A percentile compares a stretch with the other conserved stretches of the same genome.
Evolutionary conservation across 2,888 invertebrate genomes (phyloP).

Genomic region (Stenchaetothrips biformis): DNA sequence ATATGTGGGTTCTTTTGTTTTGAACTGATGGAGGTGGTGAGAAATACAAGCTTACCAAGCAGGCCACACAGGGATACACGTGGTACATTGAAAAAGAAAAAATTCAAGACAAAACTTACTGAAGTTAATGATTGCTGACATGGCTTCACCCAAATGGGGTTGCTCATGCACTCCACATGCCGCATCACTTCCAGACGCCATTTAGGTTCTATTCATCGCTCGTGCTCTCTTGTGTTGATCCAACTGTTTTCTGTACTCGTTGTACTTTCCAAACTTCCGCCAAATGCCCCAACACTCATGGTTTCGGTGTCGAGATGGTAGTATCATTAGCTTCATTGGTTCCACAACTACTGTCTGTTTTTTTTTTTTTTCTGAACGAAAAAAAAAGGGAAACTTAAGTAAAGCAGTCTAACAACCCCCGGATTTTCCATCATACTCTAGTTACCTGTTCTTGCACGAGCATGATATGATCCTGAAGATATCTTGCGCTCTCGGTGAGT

Average conservation of each 20-base stretch:
- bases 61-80: not conserved
- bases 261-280: not conserved
- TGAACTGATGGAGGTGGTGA: slow-evolving; percentile 42
- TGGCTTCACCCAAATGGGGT: slow-evolving; percentile 72
- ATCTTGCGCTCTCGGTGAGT: slow-evolving; percentile 39
- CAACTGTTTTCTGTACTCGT: slow-evolving; percentile 1
- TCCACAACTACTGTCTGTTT: slow-evolving; percentile 41
- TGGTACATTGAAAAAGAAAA: slow-evolving; percentile 28
- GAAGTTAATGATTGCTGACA: slow-evolving; percentile 75
- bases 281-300: not conserved
- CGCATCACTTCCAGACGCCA: slow-evolving; percentile 60
- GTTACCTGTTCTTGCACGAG: slow-evolving; percentile 40
- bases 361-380: no score
- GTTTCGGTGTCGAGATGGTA: not conserved
- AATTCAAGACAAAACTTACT: slow-evolving; percentile 46
- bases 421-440: not conserved
- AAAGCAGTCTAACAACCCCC: not conserved
- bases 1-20: slow-evolving; percentile 52
- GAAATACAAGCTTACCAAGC: slow-evolving; percentile 20
- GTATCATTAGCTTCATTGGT: slow-evolving; percentile 26
- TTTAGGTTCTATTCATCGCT: slow-evolving; percentile 37
- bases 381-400: not conserved
- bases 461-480: slow-evolving; percentile 40
- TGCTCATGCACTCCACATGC: slow-evolving; percentile 68
- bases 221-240: not conserved